Evolutionary conservation across 2,797 vertebrate species (phyloP).

Genomic region (Miichthys miiuy): DNA sequence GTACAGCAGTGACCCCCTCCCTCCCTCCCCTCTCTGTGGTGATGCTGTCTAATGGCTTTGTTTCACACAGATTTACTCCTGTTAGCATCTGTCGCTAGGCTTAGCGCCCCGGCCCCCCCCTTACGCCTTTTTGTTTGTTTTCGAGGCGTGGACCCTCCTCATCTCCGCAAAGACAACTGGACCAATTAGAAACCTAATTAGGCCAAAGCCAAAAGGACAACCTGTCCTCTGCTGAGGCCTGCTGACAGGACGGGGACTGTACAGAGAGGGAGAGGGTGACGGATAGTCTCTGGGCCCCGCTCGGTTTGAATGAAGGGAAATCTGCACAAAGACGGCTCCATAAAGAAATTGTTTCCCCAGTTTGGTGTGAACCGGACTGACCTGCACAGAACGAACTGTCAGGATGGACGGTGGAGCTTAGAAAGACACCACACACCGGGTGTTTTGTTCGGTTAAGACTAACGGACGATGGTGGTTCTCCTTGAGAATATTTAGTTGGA

Average conservation of each 20-base stretch:
- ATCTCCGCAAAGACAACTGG: constrained; percentile 54
- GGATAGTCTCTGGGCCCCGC: neutral
- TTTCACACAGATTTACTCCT: constrained; percentile 66
- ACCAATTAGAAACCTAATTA: constrained; percentile 69
- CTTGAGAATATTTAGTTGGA: no score
- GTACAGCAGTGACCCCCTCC: neutral
- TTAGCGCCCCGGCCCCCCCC: constrained; percentile 43
- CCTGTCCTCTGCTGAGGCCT: constrained; percentile 21
- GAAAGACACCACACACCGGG: neutral
- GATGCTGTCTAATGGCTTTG: constrained; percentile 56
- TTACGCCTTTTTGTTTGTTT: constrained; percentile 53
- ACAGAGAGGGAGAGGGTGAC: neutral
- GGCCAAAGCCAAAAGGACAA: constrained; percentile 34
- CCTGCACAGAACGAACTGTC: neutral
- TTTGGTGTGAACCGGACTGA: neutral
- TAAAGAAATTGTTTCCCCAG: no score
- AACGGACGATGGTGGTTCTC: no score
- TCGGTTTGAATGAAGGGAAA: neutral
- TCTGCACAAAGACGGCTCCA: neutral
- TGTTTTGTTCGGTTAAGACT: no score
- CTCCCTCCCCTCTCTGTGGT: neutral
- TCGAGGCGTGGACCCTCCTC: constrained; percentile 26
- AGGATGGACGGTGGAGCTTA: neutral
- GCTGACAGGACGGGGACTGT: neutral
- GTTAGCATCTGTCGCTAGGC: constrained; percentile 76